Evolutionary conservation across 2,888 invertebrate genomes (phyloP), one percentile per base, ranked within the genome.

Genomic region (Melinaea menophilus): DNA sequence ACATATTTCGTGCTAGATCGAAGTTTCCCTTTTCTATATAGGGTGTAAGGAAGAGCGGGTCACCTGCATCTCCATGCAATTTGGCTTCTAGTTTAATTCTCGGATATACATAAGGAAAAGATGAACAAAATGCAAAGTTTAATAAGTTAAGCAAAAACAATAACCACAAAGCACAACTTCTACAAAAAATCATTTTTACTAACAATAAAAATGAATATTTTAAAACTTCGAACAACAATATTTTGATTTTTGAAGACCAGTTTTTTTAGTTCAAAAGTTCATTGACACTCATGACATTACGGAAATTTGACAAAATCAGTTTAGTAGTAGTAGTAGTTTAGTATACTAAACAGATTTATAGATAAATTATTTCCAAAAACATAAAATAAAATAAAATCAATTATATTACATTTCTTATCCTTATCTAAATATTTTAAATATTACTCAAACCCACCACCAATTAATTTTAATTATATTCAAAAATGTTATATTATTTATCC

Each of bases 11-110:
- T 3, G 92, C 94, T 57, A 88, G 77, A 35, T 81, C 74, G 66
- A 92, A 82, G 51, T 86, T 79, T 1, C 92, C 92, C 13, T 84
- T 80, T 69, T 92, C 85, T 11, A 94, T 79, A 61, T 88, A 91
- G 0, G 93, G 93, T 2, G 93, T 93, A 2, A 94, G 79, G 68
- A 92, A 89, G 5, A 94, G 79, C 2, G 93, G 92, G 2, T 81
- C 75, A 3, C 88, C 88, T 58, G 82, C 80, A 46, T 77, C 69
- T 13, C 71, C 66, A 12, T 68, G 51, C 2, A 62, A 11, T 62
- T 72, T 78, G 0, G 81, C 74, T 22, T 74, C 75, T 7, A 86
- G 69, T 70, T 82, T 79, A 35, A 89, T 59, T 56, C 82, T 77
- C 5, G 89, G 90, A 71, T 90, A 90, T 0, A 85, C 73, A 66